Evolutionary conservation across 2,888 invertebrate genomes (phyloP).

Genomic region (Phlogophora meticulosa): DNA sequence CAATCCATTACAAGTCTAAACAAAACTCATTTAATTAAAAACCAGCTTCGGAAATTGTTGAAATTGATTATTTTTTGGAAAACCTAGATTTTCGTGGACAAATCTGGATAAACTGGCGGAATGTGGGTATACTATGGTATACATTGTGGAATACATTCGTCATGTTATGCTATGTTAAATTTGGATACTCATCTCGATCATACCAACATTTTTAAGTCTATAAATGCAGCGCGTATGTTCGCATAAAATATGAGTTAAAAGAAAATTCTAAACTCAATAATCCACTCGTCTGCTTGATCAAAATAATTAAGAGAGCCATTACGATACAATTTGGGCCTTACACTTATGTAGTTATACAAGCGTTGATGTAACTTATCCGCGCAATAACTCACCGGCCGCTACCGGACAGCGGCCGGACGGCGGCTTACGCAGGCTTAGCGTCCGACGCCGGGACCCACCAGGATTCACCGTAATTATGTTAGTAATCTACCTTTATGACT

Average conservation of each 20-base stretch:
- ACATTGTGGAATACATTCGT: no score
- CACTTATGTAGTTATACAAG: conserved; percentile 56
- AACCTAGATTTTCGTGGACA: neutral
- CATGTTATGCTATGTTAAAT: no score
- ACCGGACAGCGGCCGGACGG: conserved; percentile 59
- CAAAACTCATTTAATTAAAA: neutral
- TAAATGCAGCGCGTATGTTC: neutral
- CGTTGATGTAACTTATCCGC: conserved; percentile 62
- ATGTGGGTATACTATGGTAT: no score
- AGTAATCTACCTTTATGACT: conserved; percentile 65
- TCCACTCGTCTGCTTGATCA: neutral
- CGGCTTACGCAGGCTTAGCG: conserved; percentile 67
- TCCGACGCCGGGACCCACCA: conserved; percentile 45
- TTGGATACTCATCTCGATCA: neutral
- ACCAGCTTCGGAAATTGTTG: neutral
- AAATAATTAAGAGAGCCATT: conserved; percentile 51
- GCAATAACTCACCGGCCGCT: conserved; percentile 68
- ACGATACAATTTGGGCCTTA: conserved; percentile 31
- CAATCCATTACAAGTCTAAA: neutral
- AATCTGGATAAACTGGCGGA: no score
- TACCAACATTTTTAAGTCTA: no score
- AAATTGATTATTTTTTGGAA: neutral
- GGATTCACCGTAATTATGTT: conserved; percentile 59
- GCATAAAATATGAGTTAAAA: neutral
- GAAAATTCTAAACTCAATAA: conserved; percentile 3